Evolutionary conservation across 2,113 vertebrate species (phyloP), one percentile per base, ranked within the genome.

Genomic region (Lophura nycthemera): DNA sequence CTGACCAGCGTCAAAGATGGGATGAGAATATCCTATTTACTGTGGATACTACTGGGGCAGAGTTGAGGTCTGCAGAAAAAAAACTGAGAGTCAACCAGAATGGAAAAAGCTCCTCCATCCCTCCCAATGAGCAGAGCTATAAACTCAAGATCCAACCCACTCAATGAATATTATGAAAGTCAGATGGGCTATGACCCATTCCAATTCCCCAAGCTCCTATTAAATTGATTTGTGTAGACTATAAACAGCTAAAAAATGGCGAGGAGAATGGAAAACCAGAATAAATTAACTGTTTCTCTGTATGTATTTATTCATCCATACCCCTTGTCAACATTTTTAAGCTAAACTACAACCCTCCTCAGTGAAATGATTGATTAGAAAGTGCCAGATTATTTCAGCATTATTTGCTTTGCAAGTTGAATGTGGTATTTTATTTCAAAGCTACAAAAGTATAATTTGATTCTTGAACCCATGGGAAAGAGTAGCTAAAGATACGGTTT

Each of bases 361-460:
- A 18, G 18, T 69, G 59, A 91, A 96, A 89, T 80, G 71, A 75
- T 43, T 95, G 91, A 88, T 80, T 95, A 45, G 88, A 79, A 90
- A 89, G 56, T 61, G 50, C 64, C 64, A 81, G 50, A 91, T 89
- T 88, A 89, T 95, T 96, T 87, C 45, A 77, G 66, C 40, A 61
- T 93, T 96, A 82, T 90, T 95, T 84, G 65, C 79, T 96, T 92
- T 93, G 81, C 42, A 45, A 69, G 86, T 67, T 61, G 24, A 42
- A 48, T 47, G 20, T 73, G 66, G 52, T 81, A 91, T 93, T 97
- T 90, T 84, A 95, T 96, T 96, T 90, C 48, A 66, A 96, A 93
- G 57, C 73, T 56, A 11, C 74, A 78, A 81, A 96, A 94, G 90
- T 56, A 69, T 71, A 92, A 96, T 88, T 80, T 88, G 85, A 93